Base-by-base conservation (phyloP, 2,888 invertebrate species). In the Abrostola triplasia region DNA sequence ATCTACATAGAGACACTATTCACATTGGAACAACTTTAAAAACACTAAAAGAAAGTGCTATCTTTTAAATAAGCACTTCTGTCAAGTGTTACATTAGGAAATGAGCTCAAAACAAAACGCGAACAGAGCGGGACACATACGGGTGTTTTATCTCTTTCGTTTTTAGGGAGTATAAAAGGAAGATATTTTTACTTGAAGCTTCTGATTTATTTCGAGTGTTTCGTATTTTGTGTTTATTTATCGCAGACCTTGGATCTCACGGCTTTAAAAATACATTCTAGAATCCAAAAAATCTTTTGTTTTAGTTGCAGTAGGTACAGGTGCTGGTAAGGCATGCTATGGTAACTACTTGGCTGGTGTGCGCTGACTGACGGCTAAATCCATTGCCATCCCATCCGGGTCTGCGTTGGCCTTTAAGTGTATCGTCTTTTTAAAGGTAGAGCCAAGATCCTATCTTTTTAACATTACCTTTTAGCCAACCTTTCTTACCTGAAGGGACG, bases 11-110 rank as follows among this genome's bases (percentile, higher is more conserved):
- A 40, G 12, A 63, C 36, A 47, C 36, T n/a, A 51, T 24, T 4
- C 24, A 24, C 24, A 24, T 24, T 24, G 24, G 37, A 36, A 36
- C 44, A 59, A 56, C 42, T 67, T 66, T 53, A 36, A 38, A 72
- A 72, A 61, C 60, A 68, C 68, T 61, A 52, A 60, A 59, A 54
- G 53, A 50, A 76, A 72, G 68, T 68, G 72, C 69, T 72, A 64
- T 65, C 72, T 66, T 75, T 69, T 66, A 76, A 71, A 71, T 73
- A 68, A 60, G 10, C 51, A 72, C 63, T 63, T 62, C 69, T 72
- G 38, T 64, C 38, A 49, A 63, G 60, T 51, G 69, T 65, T 72
- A 72, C 76, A 75, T 76, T 72, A 72, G 5, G 51, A 10, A 68
- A 72, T 66, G 76, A 76, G 76, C 47, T 57, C 56, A 48, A 56